Evolutionary conservation across 2,888 invertebrate species (phyloP).

Genomic region (Artemia sp.): DNA sequence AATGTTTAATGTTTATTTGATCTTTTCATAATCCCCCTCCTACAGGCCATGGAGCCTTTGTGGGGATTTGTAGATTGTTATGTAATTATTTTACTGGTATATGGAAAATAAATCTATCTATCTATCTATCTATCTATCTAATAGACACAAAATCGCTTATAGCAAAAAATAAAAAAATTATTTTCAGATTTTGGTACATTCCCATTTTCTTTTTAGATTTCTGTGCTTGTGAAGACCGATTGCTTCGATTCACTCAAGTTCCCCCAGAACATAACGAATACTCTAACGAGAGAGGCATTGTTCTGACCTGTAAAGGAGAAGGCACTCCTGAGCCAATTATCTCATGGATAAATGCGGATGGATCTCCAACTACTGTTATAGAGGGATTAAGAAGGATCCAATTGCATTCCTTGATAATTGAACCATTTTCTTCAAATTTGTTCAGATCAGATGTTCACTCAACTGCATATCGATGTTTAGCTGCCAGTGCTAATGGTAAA

Average conservation of each 20-base stretch:
- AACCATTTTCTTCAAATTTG: background rate
- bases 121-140: no score
- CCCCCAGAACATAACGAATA: conserved; percentile 5
- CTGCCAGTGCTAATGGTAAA: background rate
- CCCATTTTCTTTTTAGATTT: background rate
- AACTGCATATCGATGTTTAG: background rate
- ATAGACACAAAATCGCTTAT: no score
- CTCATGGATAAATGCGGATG: background rate
- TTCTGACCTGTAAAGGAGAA: background rate
- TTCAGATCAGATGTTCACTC: background rate
- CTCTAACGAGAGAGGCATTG: conserved; percentile 13
- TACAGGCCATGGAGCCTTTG: no score
- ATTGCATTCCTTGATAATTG: background rate
- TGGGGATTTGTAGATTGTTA: no score
- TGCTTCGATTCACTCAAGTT: background rate
- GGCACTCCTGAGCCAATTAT: conserved; percentile 8
- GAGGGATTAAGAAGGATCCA: background rate
- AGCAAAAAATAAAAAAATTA: no score
- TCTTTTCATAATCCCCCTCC: no score
- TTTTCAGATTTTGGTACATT: no score
- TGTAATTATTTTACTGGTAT: no score
- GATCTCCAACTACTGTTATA: background rate
- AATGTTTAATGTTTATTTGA: no score
- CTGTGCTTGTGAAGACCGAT: background rate
- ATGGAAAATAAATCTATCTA: no score